Evolutionary conservation across 2,888 invertebrate species (phyloP).

Genomic region (Drosophila lacicola): DNA sequence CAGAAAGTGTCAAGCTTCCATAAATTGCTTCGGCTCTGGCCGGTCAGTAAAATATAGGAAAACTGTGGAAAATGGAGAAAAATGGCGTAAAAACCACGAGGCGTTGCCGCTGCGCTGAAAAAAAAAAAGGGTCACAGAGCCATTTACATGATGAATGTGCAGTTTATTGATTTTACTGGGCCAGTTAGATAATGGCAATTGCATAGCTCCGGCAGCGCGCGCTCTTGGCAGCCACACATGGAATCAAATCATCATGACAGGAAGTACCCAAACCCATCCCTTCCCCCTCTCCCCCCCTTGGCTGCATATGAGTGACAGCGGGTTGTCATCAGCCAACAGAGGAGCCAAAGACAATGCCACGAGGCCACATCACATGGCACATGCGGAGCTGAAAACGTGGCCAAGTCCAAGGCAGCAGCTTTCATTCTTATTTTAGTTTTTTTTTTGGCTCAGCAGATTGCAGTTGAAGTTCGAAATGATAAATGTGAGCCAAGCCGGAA

Average conservation of each 20-base stretch:
- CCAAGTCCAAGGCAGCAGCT: conserved; percentile 53
- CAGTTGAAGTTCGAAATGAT: not conserved
- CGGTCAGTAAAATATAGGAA: conserved; percentile 5
- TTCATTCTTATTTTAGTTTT: conserved; percentile 18
- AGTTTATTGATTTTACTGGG: conserved; percentile 65
- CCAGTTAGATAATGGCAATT: conserved; percentile 59
- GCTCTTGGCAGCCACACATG: conserved; percentile 32
- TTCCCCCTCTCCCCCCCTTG: not conserved
- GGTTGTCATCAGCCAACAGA: conserved; percentile 40
- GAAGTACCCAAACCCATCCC: not conserved
- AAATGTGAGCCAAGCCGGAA: no score
- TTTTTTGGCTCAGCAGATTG: not conserved
- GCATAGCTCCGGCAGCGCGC: conserved; percentile 28
- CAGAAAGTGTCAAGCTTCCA: conserved; percentile 61
- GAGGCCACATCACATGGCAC: conserved; percentile 15
- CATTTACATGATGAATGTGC: conserved; percentile 56
- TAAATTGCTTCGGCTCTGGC: conserved; percentile 37
- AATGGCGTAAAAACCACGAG: conserved; percentile 1
- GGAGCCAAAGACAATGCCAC: not conserved
- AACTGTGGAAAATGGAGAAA: conserved; percentile 1
- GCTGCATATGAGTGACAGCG: conserved; percentile 22
- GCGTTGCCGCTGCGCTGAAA: not conserved
- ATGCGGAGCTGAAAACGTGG: conserved; percentile 21
- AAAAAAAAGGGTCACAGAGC: conserved; percentile 6
- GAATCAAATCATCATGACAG: conserved; percentile 43